Evolutionary conservation across 2,113 vertebrate genomes (phyloP).

Genomic region (Burhinus oedicnemus): DNA sequence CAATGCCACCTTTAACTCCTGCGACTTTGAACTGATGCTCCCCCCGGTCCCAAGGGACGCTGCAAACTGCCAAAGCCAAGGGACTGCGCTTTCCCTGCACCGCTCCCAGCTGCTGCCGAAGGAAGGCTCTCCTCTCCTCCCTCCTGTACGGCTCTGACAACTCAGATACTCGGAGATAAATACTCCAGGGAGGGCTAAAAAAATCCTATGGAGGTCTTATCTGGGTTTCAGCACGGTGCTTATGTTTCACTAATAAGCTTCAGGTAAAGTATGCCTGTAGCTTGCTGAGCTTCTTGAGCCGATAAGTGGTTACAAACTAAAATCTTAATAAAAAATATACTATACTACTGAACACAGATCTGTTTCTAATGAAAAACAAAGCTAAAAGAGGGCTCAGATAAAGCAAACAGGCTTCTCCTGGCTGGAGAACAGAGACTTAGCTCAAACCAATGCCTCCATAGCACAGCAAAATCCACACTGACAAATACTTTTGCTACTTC

Average conservation of each 20-base stretch:
- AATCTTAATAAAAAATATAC: background rate
- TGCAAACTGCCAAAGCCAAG: accelerated
- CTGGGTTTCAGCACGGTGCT: background rate
- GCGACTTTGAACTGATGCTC: background rate
- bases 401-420: background rate
- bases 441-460: background rate
- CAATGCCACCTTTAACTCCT: background rate
- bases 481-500: background rate
- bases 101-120: background rate
- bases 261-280: background rate
- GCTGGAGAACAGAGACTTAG: background rate
- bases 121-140: background rate
- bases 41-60: background rate
- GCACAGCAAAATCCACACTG: background rate
- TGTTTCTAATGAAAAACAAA: background rate
- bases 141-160: background rate
- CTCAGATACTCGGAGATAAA: background rate
- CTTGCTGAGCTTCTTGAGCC: background rate
- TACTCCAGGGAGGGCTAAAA: background rate
- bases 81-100: background rate
- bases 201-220: background rate
- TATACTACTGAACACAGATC: background rate
- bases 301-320: background rate
- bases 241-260: background rate
- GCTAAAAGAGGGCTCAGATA: background rate